Base-by-base conservation (phyloP, 2,113 vertebrate species). In the Periophthalmodon schlosseri region DNA sequence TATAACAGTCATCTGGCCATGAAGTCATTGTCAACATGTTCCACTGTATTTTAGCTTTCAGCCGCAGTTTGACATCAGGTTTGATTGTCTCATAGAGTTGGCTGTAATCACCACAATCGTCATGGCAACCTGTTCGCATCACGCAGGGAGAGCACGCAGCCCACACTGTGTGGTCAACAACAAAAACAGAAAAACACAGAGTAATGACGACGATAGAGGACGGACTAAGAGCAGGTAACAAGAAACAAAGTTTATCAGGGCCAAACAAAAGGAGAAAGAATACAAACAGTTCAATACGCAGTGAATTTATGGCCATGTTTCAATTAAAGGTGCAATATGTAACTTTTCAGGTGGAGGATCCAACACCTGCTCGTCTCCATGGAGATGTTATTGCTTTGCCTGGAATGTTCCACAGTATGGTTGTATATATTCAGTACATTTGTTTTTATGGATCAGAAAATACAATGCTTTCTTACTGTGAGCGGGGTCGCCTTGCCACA, bases 21-120 rank as follows among this genome's bases (percentile, higher is more conserved):
- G 69, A 81, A 84, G 66, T 60, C 23, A 52, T 74, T 87, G 86
- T 84, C 78, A 79, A 75, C 75, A 52, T 68, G 71, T 73, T 76
- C 73, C 75, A 28, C 63, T 47, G 56, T 75, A 77, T 63, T 71
- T 44, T 83, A 80, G 75, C 81, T 72, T 39, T 63, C 34, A 36
- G 65, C 63, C 73, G 49, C 58, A 57, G 54, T 44, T 76, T 88
- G 78, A 86, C 68, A 36, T 83, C 84, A 89, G 76, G 73, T 13
- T 68, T 8, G 68, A 28, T 57, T 73, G 69, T 33, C 81, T 61
- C 33, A 68, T 47, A 69, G 85, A 70, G 76, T 36, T 12, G 71
- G 73, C 49, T 66, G 68, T 80, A 69, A 67, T 34, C 16, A 20
- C 23, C 57, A 72, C 84, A 80, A 80, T 83, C 82, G 86, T 66